Evolutionary conservation across 2,113 vertebrate genomes (phyloP).

Genomic region (Nycticryphes semicollaris): DNA sequence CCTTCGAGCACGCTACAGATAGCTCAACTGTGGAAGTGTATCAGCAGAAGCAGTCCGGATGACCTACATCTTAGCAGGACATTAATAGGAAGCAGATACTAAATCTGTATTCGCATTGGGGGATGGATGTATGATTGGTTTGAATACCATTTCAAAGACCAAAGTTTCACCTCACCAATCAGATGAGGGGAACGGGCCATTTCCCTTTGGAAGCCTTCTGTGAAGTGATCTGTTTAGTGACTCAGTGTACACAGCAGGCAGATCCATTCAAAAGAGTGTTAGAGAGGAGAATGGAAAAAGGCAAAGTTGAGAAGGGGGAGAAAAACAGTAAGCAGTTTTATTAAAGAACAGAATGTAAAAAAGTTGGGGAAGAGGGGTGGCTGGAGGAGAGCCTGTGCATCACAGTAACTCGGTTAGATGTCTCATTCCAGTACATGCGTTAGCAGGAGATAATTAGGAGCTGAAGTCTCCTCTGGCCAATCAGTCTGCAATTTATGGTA

Average conservation of each 20-base stretch:
- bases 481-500: not conserved
- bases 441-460: not conserved
- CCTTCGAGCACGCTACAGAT: not conserved
- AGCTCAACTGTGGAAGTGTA: not conserved
- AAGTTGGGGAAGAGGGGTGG: not conserved
- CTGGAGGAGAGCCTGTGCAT: not conserved
- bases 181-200: not conserved
- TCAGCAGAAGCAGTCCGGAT: not conserved
- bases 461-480: not conserved
- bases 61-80: not conserved
- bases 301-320: not conserved
- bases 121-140: not conserved
- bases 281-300: not conserved
- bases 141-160: not conserved
- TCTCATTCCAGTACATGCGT: not conserved
- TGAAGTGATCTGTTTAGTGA: not conserved
- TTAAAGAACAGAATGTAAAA: not conserved
- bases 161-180: not conserved
- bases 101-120: not conserved
- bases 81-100: slow-evolving; percentile 3
- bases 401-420: not conserved
- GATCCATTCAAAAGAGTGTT: not conserved
- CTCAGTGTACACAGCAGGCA: not conserved
- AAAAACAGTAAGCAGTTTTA: not conserved
- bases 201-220: not conserved